Conservation (phyloP, 2,888 invertebrate species). For the Aspidapion aeneum region DNA sequence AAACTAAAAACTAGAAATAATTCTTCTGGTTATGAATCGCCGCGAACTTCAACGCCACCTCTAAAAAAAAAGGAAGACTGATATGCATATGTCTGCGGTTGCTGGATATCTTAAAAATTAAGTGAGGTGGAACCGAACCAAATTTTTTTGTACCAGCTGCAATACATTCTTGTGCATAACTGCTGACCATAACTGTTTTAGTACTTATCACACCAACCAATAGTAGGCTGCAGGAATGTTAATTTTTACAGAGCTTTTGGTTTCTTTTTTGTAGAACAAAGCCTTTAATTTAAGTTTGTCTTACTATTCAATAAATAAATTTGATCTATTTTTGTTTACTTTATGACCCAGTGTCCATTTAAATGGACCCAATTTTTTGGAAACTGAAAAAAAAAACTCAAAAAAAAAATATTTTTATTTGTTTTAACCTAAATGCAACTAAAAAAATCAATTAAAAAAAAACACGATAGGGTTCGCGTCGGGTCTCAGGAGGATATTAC, state of each 20-base stretch:
- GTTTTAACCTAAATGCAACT: background rate
- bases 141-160: slow-evolving; percentile 8
- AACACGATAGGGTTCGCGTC: background rate
- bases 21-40: slow-evolving; percentile 2
- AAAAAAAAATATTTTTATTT: too few relatives aligned
- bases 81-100: slow-evolving; percentile 4
- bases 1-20: slow-evolving; percentile 5
- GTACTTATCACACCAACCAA: slow-evolving; percentile 1
- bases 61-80: background rate
- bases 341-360: slow-evolving; percentile 1
- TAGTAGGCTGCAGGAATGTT: background rate
- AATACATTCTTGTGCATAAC: slow-evolving; percentile 6
- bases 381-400: background rate
- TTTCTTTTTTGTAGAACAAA: background rate
- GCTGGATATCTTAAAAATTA: slow-evolving; percentile 1
- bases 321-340: slow-evolving; percentile 1
- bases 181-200: slow-evolving; percentile 8
- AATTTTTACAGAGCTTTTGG: too few relatives aligned
- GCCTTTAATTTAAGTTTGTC: background rate
- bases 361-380: background rate
- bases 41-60: slow-evolving; percentile 1
- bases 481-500: background rate
- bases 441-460: background rate
- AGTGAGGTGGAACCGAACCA: background rate
- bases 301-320: slow-evolving; percentile 2